These are phyloP conservation scores for Caenorhabditis auriculariae DNA, from an alignment of 2,888 invertebrate species.

Conservation along the genomic window DNA sequence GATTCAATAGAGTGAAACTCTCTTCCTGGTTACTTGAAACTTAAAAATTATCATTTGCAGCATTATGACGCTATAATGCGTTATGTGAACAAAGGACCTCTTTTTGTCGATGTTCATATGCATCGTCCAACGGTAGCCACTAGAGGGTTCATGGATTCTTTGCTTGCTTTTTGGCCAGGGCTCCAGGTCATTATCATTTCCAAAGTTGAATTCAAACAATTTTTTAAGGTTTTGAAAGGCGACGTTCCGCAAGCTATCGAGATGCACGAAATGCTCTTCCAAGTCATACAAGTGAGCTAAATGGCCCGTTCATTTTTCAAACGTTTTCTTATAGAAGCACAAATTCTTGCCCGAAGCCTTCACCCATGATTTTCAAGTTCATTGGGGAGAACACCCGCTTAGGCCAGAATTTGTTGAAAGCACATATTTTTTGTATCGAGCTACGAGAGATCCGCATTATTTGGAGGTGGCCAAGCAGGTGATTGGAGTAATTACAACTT, in stretches of 20 bases:
- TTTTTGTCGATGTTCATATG: constrained; percentile 91
- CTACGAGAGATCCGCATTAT: constrained; percentile 93
- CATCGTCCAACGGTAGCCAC: constrained; percentile 91
- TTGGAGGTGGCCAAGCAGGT: constrained; percentile 82
- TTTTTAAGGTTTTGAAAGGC: constrained; percentile 74
- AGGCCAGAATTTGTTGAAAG: constrained; percentile 94
- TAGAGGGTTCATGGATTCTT: constrained; percentile 93
- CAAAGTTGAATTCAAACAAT: neutral
- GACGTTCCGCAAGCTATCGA: constrained; percentile 96
- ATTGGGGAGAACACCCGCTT: constrained; percentile 96
- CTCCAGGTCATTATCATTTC: constrained; percentile 65
- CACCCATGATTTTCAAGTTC: constrained; percentile 94
- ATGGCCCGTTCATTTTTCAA: neutral
- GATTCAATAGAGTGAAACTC: constrained; percentile 75
- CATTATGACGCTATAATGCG: constrained; percentile 66
- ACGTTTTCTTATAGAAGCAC: constrained; percentile 71
- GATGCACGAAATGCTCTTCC: constrained; percentile 97
- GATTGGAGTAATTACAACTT: neutral
- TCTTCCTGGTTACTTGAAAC: too few species aligned
- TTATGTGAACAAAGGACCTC: constrained; percentile 90
- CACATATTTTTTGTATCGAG: constrained; percentile 90
- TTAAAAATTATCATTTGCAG: too few species aligned
- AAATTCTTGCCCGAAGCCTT: constrained; percentile 98
- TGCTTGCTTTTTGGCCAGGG: constrained; percentile 97
- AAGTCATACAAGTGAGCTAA: constrained; percentile 78